A percentile compares a stretch with the other conserved stretches of the same genome.
These are phyloP conservation scores for Brevimyrus niger DNA, from an alignment of 2,113 vertebrate species.

Conservation along the genomic window DNA sequence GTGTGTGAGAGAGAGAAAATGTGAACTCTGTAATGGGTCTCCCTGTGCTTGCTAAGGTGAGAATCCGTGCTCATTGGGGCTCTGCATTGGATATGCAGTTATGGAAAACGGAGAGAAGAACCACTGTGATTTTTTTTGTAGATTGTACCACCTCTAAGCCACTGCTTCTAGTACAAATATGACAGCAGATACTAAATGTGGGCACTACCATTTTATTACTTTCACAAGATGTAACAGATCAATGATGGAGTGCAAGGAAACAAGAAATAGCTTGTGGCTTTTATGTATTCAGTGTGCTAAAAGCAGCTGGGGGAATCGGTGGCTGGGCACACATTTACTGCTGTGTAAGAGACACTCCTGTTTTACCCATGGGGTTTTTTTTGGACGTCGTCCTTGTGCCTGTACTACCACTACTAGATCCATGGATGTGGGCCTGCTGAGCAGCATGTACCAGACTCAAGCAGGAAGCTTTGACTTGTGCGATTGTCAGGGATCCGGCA, in stretches of 20 bases:
- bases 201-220: neutral
- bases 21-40: neutral
- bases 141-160: neutral
- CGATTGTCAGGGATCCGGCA: neutral
- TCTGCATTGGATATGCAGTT: neutral
- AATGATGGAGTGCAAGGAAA: neutral
- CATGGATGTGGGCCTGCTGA: conserved; percentile 35
- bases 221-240: neutral
- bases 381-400: neutral
- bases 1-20: too few relatives aligned
- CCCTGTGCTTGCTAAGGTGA: neutral
- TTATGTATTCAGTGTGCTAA: neutral
- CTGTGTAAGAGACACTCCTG: neutral
- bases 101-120: neutral
- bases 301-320: neutral
- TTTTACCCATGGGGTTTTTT: neutral
- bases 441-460: neutral
- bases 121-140: neutral
- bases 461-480: neutral
- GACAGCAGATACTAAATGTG: neutral
- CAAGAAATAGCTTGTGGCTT: neutral
- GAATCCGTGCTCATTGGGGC: neutral
- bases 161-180: neutral
- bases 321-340: neutral
- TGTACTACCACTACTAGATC: conserved; percentile 45